Evolutionary conservation across 2,797 vertebrate genomes (phyloP), one percentile per base, ranked within the genome.

Genomic region (Sciaenops ocellatus): DNA sequence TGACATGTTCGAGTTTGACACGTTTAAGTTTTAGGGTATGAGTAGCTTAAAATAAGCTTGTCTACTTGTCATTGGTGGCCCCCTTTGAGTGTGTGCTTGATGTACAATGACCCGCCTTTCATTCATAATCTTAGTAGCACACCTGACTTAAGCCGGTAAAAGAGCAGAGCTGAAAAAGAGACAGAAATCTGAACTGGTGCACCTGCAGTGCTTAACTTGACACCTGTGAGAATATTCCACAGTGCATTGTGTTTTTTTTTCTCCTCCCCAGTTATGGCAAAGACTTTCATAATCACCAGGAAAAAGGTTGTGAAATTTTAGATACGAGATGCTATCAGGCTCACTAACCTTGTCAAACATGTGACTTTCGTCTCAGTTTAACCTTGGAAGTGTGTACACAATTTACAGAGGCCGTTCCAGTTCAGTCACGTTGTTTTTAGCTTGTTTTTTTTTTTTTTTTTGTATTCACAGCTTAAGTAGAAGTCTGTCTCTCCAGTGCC

Each of bases 171-270:
- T 50, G 72, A 48, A 72, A 73, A 81, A 73, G 51, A 60, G 18
- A 67, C 44, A 70, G 82, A 91, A 83, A 93, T 82, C 63, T 74
- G 78, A 92, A 84, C 87, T 55, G 78, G 69, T 78, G 76, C 84
- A 87, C 87, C 85, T 87, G 87, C 79, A 75, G 76, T 30, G 62
- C 52, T 80, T 8, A 90, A 92, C 84, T 47, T 69, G 83, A 93
- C 87, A 92, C 90, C 91, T 87, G 87, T 90, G 93, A 87, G 90
- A 93, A 85, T 80, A 76, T 64, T 55, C 64, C 44, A 26, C 28
- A 16, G 63, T 11, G 42, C 68, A 72, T 88, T 89, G 83, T 89
- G 78, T 66, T 34, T 69, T 42, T 57, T 77, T 63, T 51, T 46
- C 20, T 69, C 30, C 46, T 24, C 11, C 55, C 56, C 20, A 71